These are phyloP conservation scores for Spisula solida DNA, from an alignment of 2,888 invertebrate genomes.

Conservation along the genomic window DNA sequence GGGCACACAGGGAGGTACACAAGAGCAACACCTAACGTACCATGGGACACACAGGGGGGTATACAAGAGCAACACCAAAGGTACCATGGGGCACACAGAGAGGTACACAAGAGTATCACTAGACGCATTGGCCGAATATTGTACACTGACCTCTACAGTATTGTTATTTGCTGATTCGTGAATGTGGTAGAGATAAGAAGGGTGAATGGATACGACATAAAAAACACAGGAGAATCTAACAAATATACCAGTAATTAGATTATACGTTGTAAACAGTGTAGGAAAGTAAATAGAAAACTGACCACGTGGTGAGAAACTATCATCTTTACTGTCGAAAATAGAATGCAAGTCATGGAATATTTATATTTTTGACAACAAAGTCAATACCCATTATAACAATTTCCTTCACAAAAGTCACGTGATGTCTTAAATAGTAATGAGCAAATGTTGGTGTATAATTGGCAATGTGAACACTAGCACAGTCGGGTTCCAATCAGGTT, in stretches of 20 bases:
- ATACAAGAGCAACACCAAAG: too few relatives aligned
- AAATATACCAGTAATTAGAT: neutral
- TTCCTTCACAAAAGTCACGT: neutral
- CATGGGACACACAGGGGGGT: too few relatives aligned
- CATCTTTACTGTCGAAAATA: neutral
- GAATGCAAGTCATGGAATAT: neutral
- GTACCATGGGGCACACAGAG: too few relatives aligned
- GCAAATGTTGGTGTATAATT: too few relatives aligned
- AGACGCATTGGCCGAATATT: neutral
- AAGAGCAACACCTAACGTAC: too few relatives aligned
- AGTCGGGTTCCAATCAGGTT: too few relatives aligned
- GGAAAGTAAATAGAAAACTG: neutral
- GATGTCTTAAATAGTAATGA: neutral
- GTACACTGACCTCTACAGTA: neutral
- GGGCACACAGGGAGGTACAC: too few relatives aligned
- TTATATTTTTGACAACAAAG: neutral
- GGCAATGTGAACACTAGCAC: too few relatives aligned
- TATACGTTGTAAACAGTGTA: neutral
- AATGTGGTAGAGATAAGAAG: neutral
- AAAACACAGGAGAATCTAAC: neutral
- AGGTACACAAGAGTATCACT: too few relatives aligned
- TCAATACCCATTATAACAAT: neutral
- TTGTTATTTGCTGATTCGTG: neutral
- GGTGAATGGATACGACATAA: neutral
- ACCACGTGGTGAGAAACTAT: neutral